Base-by-base conservation (phyloP, 2,888 invertebrate species). In the Habrosyne pyritoides region DNA sequence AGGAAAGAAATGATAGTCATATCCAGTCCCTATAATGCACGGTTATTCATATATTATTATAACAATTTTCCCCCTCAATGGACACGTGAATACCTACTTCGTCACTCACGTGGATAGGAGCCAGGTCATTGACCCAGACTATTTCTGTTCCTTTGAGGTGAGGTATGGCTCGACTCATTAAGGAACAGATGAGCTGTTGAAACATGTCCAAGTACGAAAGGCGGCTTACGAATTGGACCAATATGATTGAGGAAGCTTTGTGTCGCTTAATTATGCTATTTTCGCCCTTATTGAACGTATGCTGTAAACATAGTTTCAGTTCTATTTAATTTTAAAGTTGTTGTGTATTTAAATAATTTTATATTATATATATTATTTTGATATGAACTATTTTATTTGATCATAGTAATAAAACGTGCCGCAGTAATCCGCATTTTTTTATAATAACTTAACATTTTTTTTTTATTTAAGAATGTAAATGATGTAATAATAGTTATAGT, bases 71-170 rank as follows among this genome's bases (percentile, higher is more conserved):
- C 53, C 52, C 60, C 55, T 62, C 60, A 64, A 58, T 65, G 62
- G 51, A 33, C 3, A 14, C 12, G 30, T 33, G 24, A 30, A 63
- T 52, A 33, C n/a, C n/a, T n/a, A n/a, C 8, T n/a, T 61, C 54
- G 57, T 53, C 46, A 56, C 61, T 61, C 64, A 64, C 56, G 63
- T 61, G 56, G 49, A 55, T 50, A 55, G 18, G 10, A 36, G 55
- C 61, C 33, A n/a, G 80, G 74, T 77, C 76, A 66, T 67, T 59
- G 81, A 79, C 69, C 83, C 66, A 59, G 53, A 74, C 83, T 86
- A 85, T 85, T 84, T 83, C 66, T 53, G 78, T 75, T 57, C 59
- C 72, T 78, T 77, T 81, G 81, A 83, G 76, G 77, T 78, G 72
- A 70, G 63, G 75, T 67, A 73, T 69, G 69, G 64, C 67, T 68